Evolutionary conservation across 2,797 vertebrate species (phyloP), one percentile per base, ranked within the genome.

Genomic region (Limnodromus scolopaceus): DNA sequence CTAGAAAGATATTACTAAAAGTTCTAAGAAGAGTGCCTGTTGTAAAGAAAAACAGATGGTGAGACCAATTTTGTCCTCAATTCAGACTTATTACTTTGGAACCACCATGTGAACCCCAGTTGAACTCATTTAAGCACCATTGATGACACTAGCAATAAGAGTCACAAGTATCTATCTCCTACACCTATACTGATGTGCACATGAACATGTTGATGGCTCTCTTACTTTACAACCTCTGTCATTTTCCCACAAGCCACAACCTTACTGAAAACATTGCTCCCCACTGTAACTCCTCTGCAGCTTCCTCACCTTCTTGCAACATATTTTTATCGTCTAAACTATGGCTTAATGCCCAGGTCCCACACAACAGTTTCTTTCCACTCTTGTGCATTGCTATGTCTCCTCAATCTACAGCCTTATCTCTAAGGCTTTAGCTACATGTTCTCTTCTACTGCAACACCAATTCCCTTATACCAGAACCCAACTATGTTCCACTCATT

Each of bases 311-410:
- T 39, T 46, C n/a, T 38, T 8, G 1, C 43, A 54, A 11, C 17
- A 11, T 39, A 20, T 4, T 85, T 87, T 49, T 39, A 9, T 28
- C 16, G 27, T 30, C 19, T 45, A 54, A 64, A 18, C 7, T 58
- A 30, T 51, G 22, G 11, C 5, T 48, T 6, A 23, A 2, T 13
- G 27, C 4, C 17, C 36, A 64, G 48, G 28, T 68, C 11, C 30
- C 17, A 55, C 25, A 43, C 1, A 5, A 39, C 2, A 4, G 1
- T 14, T 82, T 75, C 17, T 43, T 28, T 66, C 22, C n/a, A 32
- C 2, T 5, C 38, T 22, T 2, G 1, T 51, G 7, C 15, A 41
- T 54, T 57, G 3, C 20, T 68, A 45, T 6, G 2, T 49, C 18
- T 75, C 15, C 36, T 78, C 32, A 61, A 61, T 12, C 5, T 84